phyloP scores from a whole-genome alignment of 2,113 vertebrate species.

The Hyperopisus bebe region DNA sequence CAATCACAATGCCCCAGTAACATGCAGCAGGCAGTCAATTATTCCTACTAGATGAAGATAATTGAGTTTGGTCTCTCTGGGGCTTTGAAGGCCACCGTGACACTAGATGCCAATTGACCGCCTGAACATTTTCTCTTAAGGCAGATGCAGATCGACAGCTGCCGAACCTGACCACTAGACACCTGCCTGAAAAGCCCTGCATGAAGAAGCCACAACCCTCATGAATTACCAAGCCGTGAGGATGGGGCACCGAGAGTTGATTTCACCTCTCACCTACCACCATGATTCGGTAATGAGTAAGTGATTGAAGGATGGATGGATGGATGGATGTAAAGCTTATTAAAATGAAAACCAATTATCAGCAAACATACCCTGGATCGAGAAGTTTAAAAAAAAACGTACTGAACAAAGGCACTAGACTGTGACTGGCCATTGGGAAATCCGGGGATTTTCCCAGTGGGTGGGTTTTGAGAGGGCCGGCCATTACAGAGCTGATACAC shows the following conservation, averaged over 20 bases:
- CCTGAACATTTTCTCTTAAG: not conserved
- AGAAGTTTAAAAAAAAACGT: not conserved
- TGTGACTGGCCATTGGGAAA: not conserved
- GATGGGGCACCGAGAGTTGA: not conserved
- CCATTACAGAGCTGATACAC: not conserved
- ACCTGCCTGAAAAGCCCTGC: not conserved
- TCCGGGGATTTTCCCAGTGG: not conserved
- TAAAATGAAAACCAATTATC: not conserved
- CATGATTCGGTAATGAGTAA: not conserved
- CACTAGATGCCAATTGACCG: not conserved
- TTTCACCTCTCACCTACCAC: not conserved
- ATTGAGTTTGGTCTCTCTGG: not conserved
- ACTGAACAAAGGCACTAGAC: not conserved
- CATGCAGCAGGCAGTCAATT: not conserved
- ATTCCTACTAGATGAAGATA: not conserved
- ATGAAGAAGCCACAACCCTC: not conserved
- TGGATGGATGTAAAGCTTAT: not conserved
- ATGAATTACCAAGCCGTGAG: not conserved
- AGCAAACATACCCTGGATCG: not conserved
- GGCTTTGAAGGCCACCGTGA: not conserved
- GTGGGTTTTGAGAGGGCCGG: not conserved
- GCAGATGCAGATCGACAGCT: not conserved
- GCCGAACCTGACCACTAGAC: not conserved
- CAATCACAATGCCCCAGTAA: not conserved
- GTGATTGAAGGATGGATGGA: not conserved